Evolutionary conservation across 2,113 vertebrate species (phyloP).

Genomic region (Phrynosoma platyrhinos): DNA sequence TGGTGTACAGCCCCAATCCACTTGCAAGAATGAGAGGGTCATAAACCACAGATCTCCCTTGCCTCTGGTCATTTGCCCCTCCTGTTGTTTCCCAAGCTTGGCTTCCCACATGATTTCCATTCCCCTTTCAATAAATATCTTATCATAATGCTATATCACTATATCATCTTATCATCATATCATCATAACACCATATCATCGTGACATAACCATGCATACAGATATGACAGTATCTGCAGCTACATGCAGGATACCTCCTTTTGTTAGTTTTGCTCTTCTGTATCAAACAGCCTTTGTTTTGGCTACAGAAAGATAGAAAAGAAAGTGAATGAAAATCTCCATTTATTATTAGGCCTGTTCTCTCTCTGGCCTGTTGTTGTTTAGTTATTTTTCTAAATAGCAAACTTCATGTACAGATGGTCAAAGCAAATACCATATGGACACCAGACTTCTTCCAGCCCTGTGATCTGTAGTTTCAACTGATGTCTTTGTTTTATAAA

Average conservation of each 20-base stretch:
- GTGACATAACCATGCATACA: no score
- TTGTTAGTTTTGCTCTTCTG: background rate
- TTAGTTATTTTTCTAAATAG: constrained; percentile 30
- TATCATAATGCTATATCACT: no score
- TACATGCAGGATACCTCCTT: background rate
- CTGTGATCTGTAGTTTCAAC: background rate
- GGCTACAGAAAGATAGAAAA: background rate
- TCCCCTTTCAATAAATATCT: no score
- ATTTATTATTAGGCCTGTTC: constrained; percentile 23
- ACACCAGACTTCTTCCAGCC: constrained; percentile 15
- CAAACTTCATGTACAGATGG: constrained; percentile 12
- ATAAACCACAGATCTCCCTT: no score
- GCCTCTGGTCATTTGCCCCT: no score
- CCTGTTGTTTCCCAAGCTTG: no score
- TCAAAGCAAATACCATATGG: constrained; percentile 25
- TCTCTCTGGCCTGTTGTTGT: background rate
- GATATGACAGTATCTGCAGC: background rate
- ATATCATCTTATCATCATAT: no score
- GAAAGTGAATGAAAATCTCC: background rate
- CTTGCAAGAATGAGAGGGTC: no score
- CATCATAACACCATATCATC: no score
- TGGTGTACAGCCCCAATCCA: no score
- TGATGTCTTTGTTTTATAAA: constrained; percentile 45
- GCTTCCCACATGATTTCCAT: no score
- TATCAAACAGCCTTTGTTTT: background rate